Percentiles rank a stretch among this genome's conserved stretches.
Evolutionary conservation across 2,888 invertebrate species (phyloP).

Genomic region (Lasioglossum zephyrum): DNA sequence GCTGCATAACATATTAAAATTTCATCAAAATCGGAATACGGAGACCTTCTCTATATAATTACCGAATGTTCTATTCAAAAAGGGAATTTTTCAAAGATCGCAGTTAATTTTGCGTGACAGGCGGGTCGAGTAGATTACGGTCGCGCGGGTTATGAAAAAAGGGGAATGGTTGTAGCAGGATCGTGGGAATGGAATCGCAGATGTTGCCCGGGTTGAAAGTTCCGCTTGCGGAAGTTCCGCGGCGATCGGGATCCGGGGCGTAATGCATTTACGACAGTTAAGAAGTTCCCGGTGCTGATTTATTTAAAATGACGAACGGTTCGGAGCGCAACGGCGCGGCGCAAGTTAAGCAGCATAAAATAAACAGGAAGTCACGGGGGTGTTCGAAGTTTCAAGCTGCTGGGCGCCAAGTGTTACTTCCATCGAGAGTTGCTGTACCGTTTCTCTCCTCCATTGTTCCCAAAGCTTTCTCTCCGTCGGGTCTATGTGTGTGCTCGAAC

Average conservation of each 20-base stretch:
- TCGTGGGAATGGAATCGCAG: conserved; percentile 24
- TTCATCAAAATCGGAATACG: too few relatives aligned
- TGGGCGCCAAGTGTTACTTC: conserved; percentile 31
- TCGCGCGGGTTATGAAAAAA: background rate
- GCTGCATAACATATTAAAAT: too few relatives aligned
- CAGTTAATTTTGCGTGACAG: background rate
- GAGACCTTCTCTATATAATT: too few relatives aligned
- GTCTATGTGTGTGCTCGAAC: background rate
- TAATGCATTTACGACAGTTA: conserved; percentile 56
- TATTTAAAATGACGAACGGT: conserved; percentile 54
- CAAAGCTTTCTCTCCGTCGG: background rate
- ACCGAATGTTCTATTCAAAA: too few relatives aligned
- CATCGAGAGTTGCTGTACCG: background rate
- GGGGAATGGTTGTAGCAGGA: conserved; percentile 13
- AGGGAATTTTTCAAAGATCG: background rate
- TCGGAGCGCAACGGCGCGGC: background rate
- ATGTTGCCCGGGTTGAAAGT: conserved; percentile 32
- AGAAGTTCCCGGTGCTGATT: conserved; percentile 54
- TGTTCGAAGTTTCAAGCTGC: conserved; percentile 19
- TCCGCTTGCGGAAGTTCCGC: conserved; percentile 37
- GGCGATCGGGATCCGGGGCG: conserved; percentile 17
- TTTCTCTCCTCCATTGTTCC: background rate
- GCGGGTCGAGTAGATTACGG: background rate
- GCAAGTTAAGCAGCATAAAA: conserved; percentile 50
- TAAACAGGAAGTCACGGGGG: conserved; percentile 45